A percentile compares a stretch with the other conserved stretches of the same genome.
These are phyloP conservation scores for Hypotaenidia okinawae DNA, from an alignment of 2,797 vertebrate species.

Conservation along the genomic window DNA sequence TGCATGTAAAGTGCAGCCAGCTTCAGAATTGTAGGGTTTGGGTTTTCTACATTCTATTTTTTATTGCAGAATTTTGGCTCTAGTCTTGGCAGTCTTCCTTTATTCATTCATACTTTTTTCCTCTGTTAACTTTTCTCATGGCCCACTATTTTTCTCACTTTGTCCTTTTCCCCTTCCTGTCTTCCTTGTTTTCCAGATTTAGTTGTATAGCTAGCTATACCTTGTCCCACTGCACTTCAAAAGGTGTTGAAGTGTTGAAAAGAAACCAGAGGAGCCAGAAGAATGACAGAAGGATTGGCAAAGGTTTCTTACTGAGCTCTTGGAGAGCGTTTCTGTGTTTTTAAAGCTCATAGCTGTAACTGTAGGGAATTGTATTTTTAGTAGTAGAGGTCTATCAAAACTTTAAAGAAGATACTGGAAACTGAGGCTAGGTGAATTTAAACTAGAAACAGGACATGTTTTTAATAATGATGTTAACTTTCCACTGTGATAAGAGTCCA, in stretches of 20 bases:
- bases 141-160: slow-evolving; percentile 17
- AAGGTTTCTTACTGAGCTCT: not conserved
- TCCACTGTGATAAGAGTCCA: not conserved
- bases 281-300: slow-evolving; percentile 8
- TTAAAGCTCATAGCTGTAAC: not conserved
- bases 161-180: not conserved
- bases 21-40: not conserved
- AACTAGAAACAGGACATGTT: not conserved
- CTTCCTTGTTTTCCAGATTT: slow-evolving; percentile 16
- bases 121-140: not conserved
- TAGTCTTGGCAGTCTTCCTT: not conserved
- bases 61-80: not conserved
- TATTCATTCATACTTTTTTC: not conserved
- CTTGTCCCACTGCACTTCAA: slow-evolving; percentile 1
- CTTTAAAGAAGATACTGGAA: not conserved
- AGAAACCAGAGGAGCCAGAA: slow-evolving; percentile 9
- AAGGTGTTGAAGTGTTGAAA: slow-evolving; percentile 32
- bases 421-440: not conserved
- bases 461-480: not conserved
- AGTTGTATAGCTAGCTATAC: slow-evolving; percentile 16
- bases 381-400: not conserved
- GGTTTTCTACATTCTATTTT: slow-evolving; percentile 3
- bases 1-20: not conserved
- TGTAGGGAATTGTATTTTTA: not conserved
- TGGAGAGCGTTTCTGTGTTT: not conserved